Evolutionary conservation across 2,888 invertebrate genomes (phyloP).

Genomic region (Acanthococcus lagerstroemiae): DNA sequence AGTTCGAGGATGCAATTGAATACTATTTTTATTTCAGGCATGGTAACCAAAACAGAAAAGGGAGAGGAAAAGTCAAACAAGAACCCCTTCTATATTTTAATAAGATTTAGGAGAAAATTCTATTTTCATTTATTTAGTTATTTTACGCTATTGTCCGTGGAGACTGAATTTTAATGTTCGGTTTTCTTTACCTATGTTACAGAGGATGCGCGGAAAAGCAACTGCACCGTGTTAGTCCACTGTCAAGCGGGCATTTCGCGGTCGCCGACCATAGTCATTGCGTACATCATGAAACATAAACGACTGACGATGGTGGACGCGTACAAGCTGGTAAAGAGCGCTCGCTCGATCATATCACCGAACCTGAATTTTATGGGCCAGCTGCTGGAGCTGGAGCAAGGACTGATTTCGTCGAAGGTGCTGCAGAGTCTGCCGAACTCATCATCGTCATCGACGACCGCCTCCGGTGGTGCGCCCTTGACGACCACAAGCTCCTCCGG

Average conservation of each 20-base stretch:
- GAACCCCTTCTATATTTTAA: too few relatives aligned
- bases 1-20: too few relatives aligned
- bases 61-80: too few relatives aligned
- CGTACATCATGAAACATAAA: slow-evolving; percentile 85
- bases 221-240: slow-evolving; percentile 72
- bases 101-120: too few relatives aligned
- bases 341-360: slow-evolving; percentile 83
- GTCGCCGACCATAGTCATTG: slow-evolving; percentile 88
- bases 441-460: slow-evolving; percentile 27
- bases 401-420: slow-evolving; percentile 41
- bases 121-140: too few relatives aligned
- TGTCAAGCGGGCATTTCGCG: slow-evolving; percentile 93
- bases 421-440: slow-evolving; percentile 39
- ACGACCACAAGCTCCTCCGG: background rate
- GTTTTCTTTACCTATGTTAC: slow-evolving; percentile 42
- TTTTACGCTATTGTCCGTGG: too few relatives aligned
- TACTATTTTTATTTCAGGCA: too few relatives aligned
- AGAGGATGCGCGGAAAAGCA: slow-evolving; percentile 62
- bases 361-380: slow-evolving; percentile 92
- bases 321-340: slow-evolving; percentile 72
- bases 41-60: too few relatives aligned
- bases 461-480: background rate
- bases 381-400: slow-evolving; percentile 70
- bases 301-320: slow-evolving; percentile 75
- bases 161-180: too few relatives aligned